Base-by-base conservation (phyloP, 2,797 vertebrate genomes). In the Pteropus rufus region DNA sequence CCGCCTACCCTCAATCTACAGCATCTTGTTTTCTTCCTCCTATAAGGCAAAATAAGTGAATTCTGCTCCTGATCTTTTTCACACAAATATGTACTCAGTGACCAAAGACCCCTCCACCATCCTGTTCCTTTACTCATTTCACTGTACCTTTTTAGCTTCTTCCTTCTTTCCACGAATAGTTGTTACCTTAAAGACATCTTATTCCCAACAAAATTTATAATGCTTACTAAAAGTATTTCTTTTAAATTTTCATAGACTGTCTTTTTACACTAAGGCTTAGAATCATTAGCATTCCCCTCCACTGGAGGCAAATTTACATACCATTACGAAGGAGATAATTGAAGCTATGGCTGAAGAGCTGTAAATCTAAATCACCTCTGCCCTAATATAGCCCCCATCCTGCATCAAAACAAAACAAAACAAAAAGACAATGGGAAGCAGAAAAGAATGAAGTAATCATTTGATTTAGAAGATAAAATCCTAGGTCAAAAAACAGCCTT, bases 381-480 rank as follows among this genome's bases (percentile, higher is more conserved):
- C 72, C 85, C 21, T 10, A 5, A 26, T 65, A 39, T 54, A 46
- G 26, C 36, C 18, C 19, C 24, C 65, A 49, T 5, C 16, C 5
- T 41, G 11, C 26, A 62, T 14, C 2, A 26, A 75, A 84, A 82
- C 18, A 80, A 89, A 79, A 64, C 64, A 88, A 56, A 89, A 86
- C 49, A 83, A 89, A 58, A 82, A 73, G 31, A 60, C 49, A 83
- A 23, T 0, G 5, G 15, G 24, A 76, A 36, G 34, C 52, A 90
- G 41, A 91, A 81, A 80, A 67, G 14, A n/a, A 54, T 10, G n/a
- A 96, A 75, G 18, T n/a, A 36, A 64, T 18, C 58, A 54, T 46
- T 46, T 76, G 23, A n/a, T 79, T 90, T 94, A 86, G 49, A 93
- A 44, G 60, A 65, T 82, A 26, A 92, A 83, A 65, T 87, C n/a